These are phyloP conservation scores for Pitangus sulphuratus DNA, from an alignment of 2,797 vertebrate genomes.

Conservation along the genomic window DNA sequence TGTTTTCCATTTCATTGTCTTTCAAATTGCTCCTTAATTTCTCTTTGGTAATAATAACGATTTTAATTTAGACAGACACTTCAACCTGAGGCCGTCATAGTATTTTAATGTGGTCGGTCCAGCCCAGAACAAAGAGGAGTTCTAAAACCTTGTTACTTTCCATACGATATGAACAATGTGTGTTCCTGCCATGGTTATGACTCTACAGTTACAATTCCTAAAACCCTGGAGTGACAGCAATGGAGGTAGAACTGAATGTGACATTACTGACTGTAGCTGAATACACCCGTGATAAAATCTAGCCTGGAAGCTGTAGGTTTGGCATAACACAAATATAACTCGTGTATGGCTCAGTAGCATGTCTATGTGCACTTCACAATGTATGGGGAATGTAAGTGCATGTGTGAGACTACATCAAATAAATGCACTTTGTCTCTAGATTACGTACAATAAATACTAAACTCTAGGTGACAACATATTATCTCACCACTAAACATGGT, in stretches of 20 bases:
- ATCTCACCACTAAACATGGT: background rate
- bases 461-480: background rate
- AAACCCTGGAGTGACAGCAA: background rate
- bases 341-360: background rate
- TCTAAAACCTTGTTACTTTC: background rate
- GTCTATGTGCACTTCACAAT: background rate
- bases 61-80: background rate
- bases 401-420: background rate
- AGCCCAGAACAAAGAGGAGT: background rate
- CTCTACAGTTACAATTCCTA: background rate
- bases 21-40: background rate
- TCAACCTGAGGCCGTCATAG: background rate
- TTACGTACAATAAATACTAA: background rate
- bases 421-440: background rate
- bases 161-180: accelerated
- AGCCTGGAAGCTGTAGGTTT: background rate
- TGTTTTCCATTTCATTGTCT: background rate
- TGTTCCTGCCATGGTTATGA: background rate
- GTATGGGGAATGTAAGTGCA: background rate
- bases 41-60: background rate
- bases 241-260: background rate
- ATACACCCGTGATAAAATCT: background rate
- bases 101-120: background rate
- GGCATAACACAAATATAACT: background rate
- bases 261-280: background rate